phyloP scores from a whole-genome alignment of 2,113 vertebrate species.

The Falcunculus frontatus region DNA sequence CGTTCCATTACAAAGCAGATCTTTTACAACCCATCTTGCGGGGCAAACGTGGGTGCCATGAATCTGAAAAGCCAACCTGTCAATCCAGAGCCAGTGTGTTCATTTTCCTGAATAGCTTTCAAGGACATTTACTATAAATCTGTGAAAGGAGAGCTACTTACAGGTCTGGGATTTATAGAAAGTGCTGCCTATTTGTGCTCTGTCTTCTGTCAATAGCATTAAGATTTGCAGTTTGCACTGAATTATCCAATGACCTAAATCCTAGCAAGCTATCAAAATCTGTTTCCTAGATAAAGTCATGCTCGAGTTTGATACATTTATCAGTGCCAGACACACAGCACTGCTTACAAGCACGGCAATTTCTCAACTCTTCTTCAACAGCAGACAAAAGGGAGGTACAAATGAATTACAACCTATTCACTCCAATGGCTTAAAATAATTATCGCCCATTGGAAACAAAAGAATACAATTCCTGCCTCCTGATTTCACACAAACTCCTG shows the following conservation, averaged over 20 bases:
- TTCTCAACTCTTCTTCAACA: conserved; percentile 6
- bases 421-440: conserved; percentile 37
- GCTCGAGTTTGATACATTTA: conserved; percentile 52
- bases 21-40: not conserved
- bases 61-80: not conserved
- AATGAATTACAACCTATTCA: conserved; percentile 32
- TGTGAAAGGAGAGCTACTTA: conserved; percentile 52
- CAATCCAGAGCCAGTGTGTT: not conserved
- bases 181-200: conserved; percentile 55
- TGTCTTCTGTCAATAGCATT: conserved; percentile 67
- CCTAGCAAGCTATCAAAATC: conserved; percentile 66
- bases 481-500: conserved; percentile 11
- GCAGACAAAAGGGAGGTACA: conserved; percentile 12
- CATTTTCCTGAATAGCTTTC: conserved; percentile 2
- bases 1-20: not conserved
- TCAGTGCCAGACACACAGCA: conserved; percentile 38
- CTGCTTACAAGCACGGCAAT: not conserved
- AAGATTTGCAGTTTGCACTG: conserved; percentile 62
- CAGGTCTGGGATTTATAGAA: conserved; percentile 54
- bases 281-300: conserved; percentile 61
- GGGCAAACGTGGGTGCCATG: not conserved
- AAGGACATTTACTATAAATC: conserved; percentile 52
- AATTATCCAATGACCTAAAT: conserved; percentile 75
- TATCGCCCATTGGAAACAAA: conserved; percentile 16
- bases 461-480: not conserved